phyloP scores from a whole-genome alignment of 2,797 vertebrate genomes.

The Caiman crocodilus region DNA sequence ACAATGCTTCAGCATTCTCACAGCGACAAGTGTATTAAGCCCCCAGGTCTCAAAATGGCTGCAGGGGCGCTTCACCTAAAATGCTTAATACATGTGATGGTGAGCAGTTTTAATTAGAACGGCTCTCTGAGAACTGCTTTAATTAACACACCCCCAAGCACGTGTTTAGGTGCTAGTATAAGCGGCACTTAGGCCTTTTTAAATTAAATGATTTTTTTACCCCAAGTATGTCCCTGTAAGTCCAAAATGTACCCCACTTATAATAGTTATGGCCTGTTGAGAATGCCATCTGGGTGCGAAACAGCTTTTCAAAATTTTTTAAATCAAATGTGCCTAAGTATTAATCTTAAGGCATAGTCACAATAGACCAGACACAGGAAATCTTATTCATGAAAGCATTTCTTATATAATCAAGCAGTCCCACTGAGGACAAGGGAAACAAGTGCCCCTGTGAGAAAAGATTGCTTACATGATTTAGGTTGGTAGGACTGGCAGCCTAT shows the following conservation, averaged over 20 bases:
- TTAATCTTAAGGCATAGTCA: slow-evolving; percentile 16
- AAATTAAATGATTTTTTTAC: neutral
- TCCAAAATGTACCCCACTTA: neutral
- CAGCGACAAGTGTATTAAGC: no score
- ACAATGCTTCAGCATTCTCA: no score
- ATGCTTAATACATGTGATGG: no score
- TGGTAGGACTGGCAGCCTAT: neutral
- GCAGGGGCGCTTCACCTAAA: no score
- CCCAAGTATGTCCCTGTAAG: slow-evolving; percentile 24
- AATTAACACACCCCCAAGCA: no score
- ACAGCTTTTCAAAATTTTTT: slow-evolving; percentile 50
- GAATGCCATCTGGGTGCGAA: slow-evolving; percentile 12
- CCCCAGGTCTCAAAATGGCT: no score
- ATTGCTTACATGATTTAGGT: slow-evolving; percentile 7
- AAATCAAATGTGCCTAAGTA: slow-evolving; percentile 41
- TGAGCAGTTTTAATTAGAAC: no score
- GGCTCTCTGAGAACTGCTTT: no score
- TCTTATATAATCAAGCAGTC: neutral
- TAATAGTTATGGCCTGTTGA: neutral
- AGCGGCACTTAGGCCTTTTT: neutral
- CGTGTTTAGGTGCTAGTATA: neutral
- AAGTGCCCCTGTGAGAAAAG: slow-evolving; percentile 30
- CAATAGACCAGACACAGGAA: slow-evolving; percentile 15
- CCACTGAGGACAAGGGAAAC: slow-evolving; percentile 19
- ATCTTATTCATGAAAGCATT: slow-evolving; percentile 9